A percentile compares a stretch with the other conserved stretches of the same genome.
Conservation (phyloP, 2,888 invertebrate species). For the Dryobota labecula region DNA sequence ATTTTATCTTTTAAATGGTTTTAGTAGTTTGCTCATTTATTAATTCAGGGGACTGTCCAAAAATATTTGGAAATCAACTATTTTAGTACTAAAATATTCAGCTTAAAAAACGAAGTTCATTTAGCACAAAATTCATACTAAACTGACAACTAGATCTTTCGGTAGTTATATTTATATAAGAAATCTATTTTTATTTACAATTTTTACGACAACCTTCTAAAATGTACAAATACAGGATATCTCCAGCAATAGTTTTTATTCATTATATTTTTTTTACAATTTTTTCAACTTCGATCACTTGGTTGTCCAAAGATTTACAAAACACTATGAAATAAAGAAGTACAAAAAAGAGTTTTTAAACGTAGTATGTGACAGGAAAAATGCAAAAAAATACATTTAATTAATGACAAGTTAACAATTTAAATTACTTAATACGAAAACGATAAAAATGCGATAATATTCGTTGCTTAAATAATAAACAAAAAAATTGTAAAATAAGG, state of each 20-base stretch:
- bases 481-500: slow-evolving; percentile 16
- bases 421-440: slow-evolving; percentile 44
- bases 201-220: slow-evolving; percentile 62
- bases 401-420: slow-evolving; percentile 52
- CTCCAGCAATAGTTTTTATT: slow-evolving; percentile 38
- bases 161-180: slow-evolving; percentile 66
- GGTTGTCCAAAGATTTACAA: slow-evolving; percentile 45
- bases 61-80: slow-evolving; percentile 15
- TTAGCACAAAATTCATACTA: slow-evolving; percentile 63
- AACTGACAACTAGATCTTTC: slow-evolving; percentile 58
- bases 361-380: slow-evolving; percentile 10
- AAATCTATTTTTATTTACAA: slow-evolving; percentile 77
- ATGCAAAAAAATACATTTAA: slow-evolving; percentile 28
- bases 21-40: slow-evolving; percentile 1
- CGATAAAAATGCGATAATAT: slow-evolving; percentile 35
- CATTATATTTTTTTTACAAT: slow-evolving; percentile 23
- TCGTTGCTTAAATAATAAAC: slow-evolving; percentile 36
- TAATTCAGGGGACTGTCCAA: slow-evolving; percentile 20
- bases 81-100: slow-evolving; percentile 24
- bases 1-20: not conserved
- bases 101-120: slow-evolving; percentile 45
- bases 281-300: slow-evolving; percentile 32
- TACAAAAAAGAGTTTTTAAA: not conserved
- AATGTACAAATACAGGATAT: slow-evolving; percentile 66
- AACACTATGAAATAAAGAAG: not conserved